Percentiles rank a stretch among this genome's conserved stretches.
These are phyloP conservation scores for Acanthis flammea DNA, from an alignment of 2,797 vertebrate genomes.

Conservation along the genomic window DNA sequence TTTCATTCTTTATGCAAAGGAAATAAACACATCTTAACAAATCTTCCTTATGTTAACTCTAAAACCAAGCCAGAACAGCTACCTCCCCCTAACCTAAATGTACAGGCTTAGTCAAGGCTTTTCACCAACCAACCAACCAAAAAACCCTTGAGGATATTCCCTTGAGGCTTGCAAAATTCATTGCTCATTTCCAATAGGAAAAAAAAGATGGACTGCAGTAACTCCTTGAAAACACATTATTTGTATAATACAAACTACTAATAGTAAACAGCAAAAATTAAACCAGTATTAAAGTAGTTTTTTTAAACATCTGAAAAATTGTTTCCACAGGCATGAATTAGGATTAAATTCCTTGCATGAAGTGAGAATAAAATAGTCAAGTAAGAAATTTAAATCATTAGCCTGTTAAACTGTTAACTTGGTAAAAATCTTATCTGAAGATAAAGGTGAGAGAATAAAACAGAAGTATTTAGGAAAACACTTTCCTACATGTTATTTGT, in stretches of 20 bases:
- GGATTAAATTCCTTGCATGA: neutral
- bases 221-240: neutral
- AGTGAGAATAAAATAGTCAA: neutral
- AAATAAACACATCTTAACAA: neutral
- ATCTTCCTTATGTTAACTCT: neutral
- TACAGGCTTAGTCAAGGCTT: neutral
- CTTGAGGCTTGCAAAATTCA: neutral
- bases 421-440: neutral
- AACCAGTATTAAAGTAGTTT: neutral
- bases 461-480: neutral
- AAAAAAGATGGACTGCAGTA: neutral
- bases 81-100: neutral
- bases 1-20: neutral
- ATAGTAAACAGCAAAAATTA: neutral
- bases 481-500: neutral
- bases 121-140: neutral
- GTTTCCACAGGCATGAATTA: neutral
- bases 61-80: neutral
- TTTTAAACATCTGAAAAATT: neutral
- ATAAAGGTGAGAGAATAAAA: neutral
- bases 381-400: neutral
- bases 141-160: neutral
- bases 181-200: neutral
- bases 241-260: neutral
- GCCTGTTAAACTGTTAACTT: neutral